phyloP scores from a whole-genome alignment of 1,140 invertebrate species.

The Propsilocerus akamusi region DNA sequence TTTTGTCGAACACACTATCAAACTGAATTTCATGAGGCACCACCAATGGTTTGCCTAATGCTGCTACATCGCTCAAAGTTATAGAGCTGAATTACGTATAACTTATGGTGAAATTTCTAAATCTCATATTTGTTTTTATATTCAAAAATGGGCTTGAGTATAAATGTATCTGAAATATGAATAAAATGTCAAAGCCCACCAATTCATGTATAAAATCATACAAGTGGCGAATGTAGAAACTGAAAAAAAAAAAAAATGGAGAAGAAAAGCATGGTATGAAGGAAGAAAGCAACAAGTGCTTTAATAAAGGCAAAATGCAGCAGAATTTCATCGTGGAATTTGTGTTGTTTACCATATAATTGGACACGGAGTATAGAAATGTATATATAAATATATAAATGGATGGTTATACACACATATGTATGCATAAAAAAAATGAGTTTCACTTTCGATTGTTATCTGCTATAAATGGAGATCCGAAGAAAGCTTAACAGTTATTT shows the following conservation, averaged over 20 bases:
- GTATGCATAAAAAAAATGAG: neutral
- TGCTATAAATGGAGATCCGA: conserved; percentile 2
- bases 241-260: neutral
- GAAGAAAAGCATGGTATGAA: neutral
- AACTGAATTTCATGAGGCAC: no score
- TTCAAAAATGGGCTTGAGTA: neutral
- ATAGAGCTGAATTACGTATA: no score
- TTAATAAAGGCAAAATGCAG: neutral
- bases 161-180: conserved; percentile 2
- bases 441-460: conserved; percentile 4
- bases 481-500: no score
- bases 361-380: neutral
- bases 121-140: neutral
- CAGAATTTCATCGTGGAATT: conserved; percentile 1
- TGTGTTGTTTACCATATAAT: conserved; percentile 3
- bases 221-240: neutral
- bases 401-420: no score
- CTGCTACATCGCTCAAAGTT: no score
- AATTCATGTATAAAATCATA: neutral
- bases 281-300: conserved; percentile 2
- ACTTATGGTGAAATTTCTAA: conserved; percentile 3
- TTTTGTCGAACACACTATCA: no score
- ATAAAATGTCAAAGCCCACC: neutral
- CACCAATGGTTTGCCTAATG: no score
- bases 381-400: no score